phyloP scores from a whole-genome alignment of 2,797 vertebrate genomes.

The Clarias laeviceps region DNA sequence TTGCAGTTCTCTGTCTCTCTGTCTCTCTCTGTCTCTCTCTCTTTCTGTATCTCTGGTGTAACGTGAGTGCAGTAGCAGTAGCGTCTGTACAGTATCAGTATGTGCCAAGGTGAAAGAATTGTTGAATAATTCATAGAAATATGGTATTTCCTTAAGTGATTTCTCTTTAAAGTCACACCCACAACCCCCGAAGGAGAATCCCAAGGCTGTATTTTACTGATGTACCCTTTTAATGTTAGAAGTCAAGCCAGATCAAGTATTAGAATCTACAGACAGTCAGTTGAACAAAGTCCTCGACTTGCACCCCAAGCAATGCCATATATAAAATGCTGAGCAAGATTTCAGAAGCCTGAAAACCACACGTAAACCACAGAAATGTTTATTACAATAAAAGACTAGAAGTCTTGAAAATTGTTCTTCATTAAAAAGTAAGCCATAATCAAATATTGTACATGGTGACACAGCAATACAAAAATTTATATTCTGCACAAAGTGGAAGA shows the following conservation, averaged over 20 bases:
- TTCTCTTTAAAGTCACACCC: neutral
- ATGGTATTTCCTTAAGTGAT: neutral
- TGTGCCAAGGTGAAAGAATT: neutral
- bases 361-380: neutral
- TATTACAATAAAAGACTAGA: neutral
- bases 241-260: neutral
- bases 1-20: neutral
- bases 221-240: neutral
- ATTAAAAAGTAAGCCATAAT: neutral
- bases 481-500: neutral
- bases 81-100: neutral
- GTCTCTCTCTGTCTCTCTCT: slow-evolving; percentile 1
- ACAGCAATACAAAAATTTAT: neutral
- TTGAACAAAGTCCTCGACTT: neutral
- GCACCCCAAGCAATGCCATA: neutral
- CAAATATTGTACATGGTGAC: neutral
- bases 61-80: neutral
- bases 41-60: neutral
- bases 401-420: neutral
- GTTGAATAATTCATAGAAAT: neutral
- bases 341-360: neutral
- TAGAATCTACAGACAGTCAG: neutral
- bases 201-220: neutral
- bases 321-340: neutral
- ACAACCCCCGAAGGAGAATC: neutral